Conservation (phyloP, 1,140 invertebrate species). For the Homarus americanus region DNA sequence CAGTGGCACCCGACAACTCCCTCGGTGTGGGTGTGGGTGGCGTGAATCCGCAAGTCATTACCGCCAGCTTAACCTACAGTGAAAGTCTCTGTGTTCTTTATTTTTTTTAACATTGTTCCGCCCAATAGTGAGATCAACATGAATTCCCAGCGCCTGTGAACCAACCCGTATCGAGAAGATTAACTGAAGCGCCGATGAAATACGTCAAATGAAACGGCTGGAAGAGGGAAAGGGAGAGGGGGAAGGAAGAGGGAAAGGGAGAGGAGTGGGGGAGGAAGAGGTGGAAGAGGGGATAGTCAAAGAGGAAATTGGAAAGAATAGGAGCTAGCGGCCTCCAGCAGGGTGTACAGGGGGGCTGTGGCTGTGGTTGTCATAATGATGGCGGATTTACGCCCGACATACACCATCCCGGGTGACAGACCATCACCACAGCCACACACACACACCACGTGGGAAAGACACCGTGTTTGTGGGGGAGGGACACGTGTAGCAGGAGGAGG, state of each 20-base stretch:
- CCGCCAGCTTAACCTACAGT: not conserved
- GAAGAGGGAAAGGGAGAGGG: not conserved
- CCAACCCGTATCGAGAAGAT: slow-evolving; percentile 4
- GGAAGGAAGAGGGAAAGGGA: not conserved
- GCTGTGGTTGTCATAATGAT: slow-evolving; percentile 30
- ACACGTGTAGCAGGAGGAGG: not conserved
- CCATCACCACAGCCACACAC: not conserved
- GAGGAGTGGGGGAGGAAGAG: too few species aligned
- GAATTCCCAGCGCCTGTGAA: not conserved
- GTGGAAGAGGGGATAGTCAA: too few species aligned
- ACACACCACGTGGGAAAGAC: slow-evolving; percentile 1
- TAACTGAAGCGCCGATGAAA: not conserved
- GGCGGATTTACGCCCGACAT: slow-evolving; percentile 34
- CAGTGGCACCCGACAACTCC: not conserved
- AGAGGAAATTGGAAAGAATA: slow-evolving; percentile 21
- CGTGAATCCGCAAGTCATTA: slow-evolving; percentile 10
- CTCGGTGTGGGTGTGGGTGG: not conserved
- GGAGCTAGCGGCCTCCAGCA: not conserved
- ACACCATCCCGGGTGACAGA: not conserved
- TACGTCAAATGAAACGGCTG: not conserved
- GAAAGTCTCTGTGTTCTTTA: not conserved
- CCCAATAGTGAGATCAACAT: not conserved
- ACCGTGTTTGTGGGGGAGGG: not conserved
- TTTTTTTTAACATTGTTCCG: too few species aligned
- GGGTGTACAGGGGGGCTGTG: not conserved